These are phyloP conservation scores for Rousettus madagascariensis DNA, from an alignment of 2,797 vertebrate genomes.

Conservation along the genomic window DNA sequence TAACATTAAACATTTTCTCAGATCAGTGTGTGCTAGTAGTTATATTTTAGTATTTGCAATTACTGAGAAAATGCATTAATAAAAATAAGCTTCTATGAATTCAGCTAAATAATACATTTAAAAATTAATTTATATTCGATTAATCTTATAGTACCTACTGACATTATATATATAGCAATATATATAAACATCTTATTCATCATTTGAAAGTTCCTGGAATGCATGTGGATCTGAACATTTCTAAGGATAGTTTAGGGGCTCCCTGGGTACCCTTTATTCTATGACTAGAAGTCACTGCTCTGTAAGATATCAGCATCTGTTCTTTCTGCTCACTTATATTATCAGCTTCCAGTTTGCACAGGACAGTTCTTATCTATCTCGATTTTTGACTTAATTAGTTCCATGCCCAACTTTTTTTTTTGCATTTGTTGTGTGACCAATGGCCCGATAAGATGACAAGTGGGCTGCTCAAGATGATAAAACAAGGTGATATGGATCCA, in stretches of 20 bases:
- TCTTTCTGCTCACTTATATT: neutral
- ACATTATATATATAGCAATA: too few relatives aligned
- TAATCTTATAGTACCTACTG: neutral
- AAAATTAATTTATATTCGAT: conserved; percentile 8
- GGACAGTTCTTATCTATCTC: neutral
- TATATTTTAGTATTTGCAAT: neutral
- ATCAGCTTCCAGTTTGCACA: conserved; percentile 9
- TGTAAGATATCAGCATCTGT: neutral
- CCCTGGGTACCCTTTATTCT: neutral
- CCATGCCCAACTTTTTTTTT: conserved; percentile 7
- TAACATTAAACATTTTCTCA: neutral
- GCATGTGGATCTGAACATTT: neutral
- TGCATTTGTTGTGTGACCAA: conserved; percentile 3
- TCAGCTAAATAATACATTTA: neutral
- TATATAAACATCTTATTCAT: neutral
- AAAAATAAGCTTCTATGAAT: neutral
- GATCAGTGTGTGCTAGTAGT: neutral
- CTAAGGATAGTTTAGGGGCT: neutral
- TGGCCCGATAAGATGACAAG: neutral
- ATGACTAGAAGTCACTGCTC: neutral
- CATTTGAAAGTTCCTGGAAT: neutral
- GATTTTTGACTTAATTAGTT: conserved; percentile 62
- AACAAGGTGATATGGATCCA: neutral
- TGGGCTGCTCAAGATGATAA: neutral
- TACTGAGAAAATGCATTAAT: neutral